Base-by-base conservation (phyloP, 2,888 invertebrate genomes). In the Anticlea derivata region DNA sequence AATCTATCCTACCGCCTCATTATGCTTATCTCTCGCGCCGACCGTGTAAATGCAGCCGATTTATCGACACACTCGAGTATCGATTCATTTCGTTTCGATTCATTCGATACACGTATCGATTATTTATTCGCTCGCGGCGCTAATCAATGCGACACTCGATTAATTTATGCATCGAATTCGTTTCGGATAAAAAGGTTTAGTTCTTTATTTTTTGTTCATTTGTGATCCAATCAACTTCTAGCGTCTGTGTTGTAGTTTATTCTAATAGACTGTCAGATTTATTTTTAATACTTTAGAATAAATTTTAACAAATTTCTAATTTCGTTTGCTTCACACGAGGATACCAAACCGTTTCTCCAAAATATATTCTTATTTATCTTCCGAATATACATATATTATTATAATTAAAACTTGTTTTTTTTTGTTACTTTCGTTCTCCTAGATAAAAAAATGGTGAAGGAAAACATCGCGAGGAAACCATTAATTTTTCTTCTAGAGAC, bases 91-190 rank as follows among this genome's bases (percentile, higher is more conserved):
- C 68, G 66, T 74, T 68, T 69, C 77, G 74, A 75, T 72, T 71
- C 77, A 74, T 75, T 73, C 75, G 71, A 71, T 73, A 68, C 72
- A 68, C 73, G 48, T 53, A 73, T 68, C 66, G 71, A 72, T 80
- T 80, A 83, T 84, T 83, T 83, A 83, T 80, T 77, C 73, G 80
- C 79, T 75, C 63, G 79, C 75, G 78, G 78, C 80, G 72, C 81
- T 83, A 85, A 86, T 85, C 86, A 81, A 79, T 69, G 70, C 72
- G 76, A 77, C 76, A 75, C 69, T 70, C 70, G 68, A 70, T 79
- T 79, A 80, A 82, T 81, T 78, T 77, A 80, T 78, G 73, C 74
- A 67, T 65, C 62, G 65, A 65, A 78, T 79, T 76, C 73, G 74
- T 66, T 76, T 57, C 68, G 70, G 65, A 62, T 65, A 61, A 54